These are phyloP conservation scores for Automeris io DNA, from an alignment of 2,888 invertebrate species.

Conservation along the genomic window DNA sequence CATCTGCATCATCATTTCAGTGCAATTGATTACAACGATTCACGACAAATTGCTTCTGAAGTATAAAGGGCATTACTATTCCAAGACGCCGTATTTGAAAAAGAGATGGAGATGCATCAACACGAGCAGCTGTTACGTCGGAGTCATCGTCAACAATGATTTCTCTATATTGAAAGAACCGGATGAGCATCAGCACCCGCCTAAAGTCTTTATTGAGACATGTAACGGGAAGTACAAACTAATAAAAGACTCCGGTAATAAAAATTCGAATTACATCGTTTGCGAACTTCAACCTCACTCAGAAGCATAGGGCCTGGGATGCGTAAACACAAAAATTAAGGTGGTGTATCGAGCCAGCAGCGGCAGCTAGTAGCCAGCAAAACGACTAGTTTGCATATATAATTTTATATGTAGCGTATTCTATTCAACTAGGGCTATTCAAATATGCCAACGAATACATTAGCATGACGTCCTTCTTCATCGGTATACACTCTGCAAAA, in stretches of 20 bases:
- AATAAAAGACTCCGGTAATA: conserved; percentile 15
- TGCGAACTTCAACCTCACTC: conserved; percentile 18
- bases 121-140: conserved; percentile 37
- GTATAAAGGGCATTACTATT: conserved; percentile 46
- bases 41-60: conserved; percentile 35
- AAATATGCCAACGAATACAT: no score
- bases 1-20: no score
- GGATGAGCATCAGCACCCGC: conserved; percentile 33
- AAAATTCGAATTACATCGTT: conserved; percentile 25
- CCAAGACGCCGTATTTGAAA: conserved; percentile 34
- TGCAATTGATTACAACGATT: conserved; percentile 34
- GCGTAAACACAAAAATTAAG: no score
- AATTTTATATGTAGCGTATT: no score
- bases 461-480: no score
- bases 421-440: no score
- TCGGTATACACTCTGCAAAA: no score
- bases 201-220: conserved; percentile 25
- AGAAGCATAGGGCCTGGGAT: no score
- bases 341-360: no score
- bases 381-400: no score
- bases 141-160: conserved; percentile 29
- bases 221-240: conserved; percentile 28
- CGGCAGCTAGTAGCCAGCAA: no score
- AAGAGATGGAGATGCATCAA: conserved; percentile 49
- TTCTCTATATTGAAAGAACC: conserved; percentile 34